Percentiles rank a stretch among this genome's conserved stretches.
These are phyloP conservation scores for Drosophila mayaguana DNA, from an alignment of 2,888 invertebrate species.

Conservation along the genomic window DNA sequence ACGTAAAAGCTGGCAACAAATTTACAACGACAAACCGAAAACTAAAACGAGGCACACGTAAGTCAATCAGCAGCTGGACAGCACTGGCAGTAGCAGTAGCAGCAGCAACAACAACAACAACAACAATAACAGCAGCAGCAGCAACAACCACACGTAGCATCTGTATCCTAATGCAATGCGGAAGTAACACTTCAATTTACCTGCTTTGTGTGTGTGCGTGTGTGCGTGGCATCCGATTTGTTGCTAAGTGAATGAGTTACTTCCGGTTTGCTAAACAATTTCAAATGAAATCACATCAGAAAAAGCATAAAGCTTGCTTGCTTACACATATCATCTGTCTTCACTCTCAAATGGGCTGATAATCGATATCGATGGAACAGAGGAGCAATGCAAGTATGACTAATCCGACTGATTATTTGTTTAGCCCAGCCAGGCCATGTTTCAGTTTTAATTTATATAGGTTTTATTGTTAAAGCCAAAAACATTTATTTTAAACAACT, in stretches of 20 bases:
- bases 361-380: background rate
- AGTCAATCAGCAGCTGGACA: slow-evolving; percentile 76
- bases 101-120: slow-evolving; percentile 19
- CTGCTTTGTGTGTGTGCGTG: slow-evolving; percentile 16
- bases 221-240: slow-evolving; percentile 62
- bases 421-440: background rate
- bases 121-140: slow-evolving; percentile 26
- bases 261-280: slow-evolving; percentile 76
- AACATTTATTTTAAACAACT: slow-evolving; percentile 1
- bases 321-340: slow-evolving; percentile 9
- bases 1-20: slow-evolving; percentile 65
- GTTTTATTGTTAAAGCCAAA: background rate
- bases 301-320: slow-evolving; percentile 5
- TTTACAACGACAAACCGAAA: slow-evolving; percentile 71
- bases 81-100: slow-evolving; percentile 30
- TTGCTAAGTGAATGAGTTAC: slow-evolving; percentile 78
- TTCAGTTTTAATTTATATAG: background rate
- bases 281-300: slow-evolving; percentile 70
- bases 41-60: slow-evolving; percentile 75
- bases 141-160: slow-evolving; percentile 35
- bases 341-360: background rate
- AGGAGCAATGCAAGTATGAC: background rate
- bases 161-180: slow-evolving; percentile 74
- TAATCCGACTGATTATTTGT: slow-evolving; percentile 1
- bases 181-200: slow-evolving; percentile 78